Base-by-base conservation (phyloP, 2,113 vertebrate genomes). In the Psephotus haematonotus region DNA sequence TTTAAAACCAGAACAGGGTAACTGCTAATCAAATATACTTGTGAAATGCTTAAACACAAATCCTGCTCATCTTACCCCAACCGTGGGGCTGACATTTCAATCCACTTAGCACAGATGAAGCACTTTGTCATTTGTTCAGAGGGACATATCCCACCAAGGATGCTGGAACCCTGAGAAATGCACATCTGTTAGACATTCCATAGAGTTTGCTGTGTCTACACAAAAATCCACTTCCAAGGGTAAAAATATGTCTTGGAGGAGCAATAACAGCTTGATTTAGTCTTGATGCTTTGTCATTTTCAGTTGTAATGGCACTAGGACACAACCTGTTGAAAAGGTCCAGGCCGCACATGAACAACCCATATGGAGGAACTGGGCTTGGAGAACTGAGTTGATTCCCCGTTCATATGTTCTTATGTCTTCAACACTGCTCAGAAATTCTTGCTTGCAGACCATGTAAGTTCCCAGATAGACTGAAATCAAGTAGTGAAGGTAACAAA, bases 41-140 rank as follows among this genome's bases (percentile, higher is more conserved):
- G 50, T 17, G 4, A 76, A 90, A 46, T 28, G 76, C 79, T 81
- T 77, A 41, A 91, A 85, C 87, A 80, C 52, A 80, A 81, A 75
- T 55, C 14, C 23, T 85, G 71, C 70, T 44, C 24, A 16, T 60
- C n/a, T 80, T 47, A 37, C 29, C 72, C 64, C 13, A 37, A 20
- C 43, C 1, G 1, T 18, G 80, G 78, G 93, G 41, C 49, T 90
- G 93, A 72, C 63, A 72, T 96, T 88, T 90, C 95, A 59, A 74
- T 59, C 37, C 93, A 79, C 49, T 71, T 82, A 75, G 93, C 89
- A 79, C 89, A 95, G 75, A 67, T 70, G 94, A 62, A 95, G 84
- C 81, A 72, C 23, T 35, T 25, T 82, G 95, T 50, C 70, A 27
- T 74, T 72, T 83, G 62, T 80, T 35, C 46, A 35, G 68, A 44